A percentile compares a stretch with the other conserved stretches of the same genome.
Conservation (phyloP, 2,113 vertebrate species). For the Heloderma charlesbogerti region DNA sequence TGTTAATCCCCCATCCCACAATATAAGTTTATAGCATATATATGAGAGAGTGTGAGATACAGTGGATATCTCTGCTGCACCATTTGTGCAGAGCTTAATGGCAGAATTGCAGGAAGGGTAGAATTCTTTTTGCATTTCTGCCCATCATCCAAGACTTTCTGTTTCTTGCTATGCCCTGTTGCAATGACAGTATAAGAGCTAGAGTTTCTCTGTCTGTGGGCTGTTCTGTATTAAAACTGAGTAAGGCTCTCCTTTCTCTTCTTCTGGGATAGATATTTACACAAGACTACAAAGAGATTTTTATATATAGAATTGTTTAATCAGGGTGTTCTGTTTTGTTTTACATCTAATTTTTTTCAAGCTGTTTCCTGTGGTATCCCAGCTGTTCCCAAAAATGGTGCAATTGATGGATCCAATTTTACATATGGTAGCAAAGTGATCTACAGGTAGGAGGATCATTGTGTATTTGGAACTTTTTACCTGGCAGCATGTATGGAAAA, state of each 20-base stretch:
- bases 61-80: neutral
- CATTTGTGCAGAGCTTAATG: neutral
- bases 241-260: neutral
- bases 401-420: constrained; percentile 85
- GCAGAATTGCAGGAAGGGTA: neutral
- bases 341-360: constrained; percentile 68
- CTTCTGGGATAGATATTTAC: neutral
- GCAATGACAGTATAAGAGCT: neutral
- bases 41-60: neutral
- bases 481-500: constrained; percentile 19
- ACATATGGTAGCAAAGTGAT: constrained; percentile 91
- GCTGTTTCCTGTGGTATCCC: constrained; percentile 89
- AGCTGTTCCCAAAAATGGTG: constrained; percentile 83
- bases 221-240: neutral
- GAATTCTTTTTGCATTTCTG: neutral
- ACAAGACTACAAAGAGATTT: neutral
- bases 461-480: constrained; percentile 9
- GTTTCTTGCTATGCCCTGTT: neutral
- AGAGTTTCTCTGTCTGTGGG: neutral
- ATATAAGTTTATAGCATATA: neutral
- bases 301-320: neutral
- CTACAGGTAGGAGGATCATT: constrained; percentile 86
- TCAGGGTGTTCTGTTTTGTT: neutral
- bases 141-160: neutral
- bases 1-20: no score